A percentile compares a stretch with the other conserved stretches of the same genome.
These are phyloP conservation scores for Pterocles orientalis DNA, from an alignment of 2,113 vertebrate genomes.

Conservation along the genomic window DNA sequence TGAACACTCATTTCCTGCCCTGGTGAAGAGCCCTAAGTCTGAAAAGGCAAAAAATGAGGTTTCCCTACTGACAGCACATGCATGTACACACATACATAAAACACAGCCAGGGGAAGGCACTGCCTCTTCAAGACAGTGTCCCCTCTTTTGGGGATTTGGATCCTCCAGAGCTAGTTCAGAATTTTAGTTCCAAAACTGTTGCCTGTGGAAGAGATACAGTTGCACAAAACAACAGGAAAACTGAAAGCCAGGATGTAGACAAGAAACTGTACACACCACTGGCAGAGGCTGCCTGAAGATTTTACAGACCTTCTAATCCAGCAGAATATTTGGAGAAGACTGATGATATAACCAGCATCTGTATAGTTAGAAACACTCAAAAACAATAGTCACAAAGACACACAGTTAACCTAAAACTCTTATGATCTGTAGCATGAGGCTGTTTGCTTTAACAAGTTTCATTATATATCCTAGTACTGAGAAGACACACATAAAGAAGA, in stretches of 20 bases:
- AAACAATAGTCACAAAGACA: neutral
- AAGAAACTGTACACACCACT: neutral
- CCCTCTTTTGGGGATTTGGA: neutral
- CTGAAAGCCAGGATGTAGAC: neutral
- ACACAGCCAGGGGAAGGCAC: neutral
- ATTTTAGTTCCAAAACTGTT: neutral
- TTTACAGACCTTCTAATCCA: neutral
- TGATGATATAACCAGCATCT: neutral
- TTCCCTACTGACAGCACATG: neutral
- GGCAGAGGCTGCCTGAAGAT: neutral
- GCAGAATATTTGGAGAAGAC: neutral
- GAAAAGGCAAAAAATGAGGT: neutral
- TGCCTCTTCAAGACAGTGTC: neutral
- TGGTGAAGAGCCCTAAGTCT: neutral
- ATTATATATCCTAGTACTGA: no score
- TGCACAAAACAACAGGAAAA: neutral
- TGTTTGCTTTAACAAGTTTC: neutral
- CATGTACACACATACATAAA: fast-evolving
- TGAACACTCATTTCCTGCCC: neutral
- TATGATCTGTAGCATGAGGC: fast-evolving
- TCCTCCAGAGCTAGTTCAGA: neutral
- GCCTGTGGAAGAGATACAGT: neutral
- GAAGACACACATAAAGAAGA: neutral
- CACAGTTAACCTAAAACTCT: neutral
- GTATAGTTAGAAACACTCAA: neutral